Evolutionary conservation across 1,140 invertebrate genomes (phyloP).

Genomic region (Drosophila sp.): DNA sequence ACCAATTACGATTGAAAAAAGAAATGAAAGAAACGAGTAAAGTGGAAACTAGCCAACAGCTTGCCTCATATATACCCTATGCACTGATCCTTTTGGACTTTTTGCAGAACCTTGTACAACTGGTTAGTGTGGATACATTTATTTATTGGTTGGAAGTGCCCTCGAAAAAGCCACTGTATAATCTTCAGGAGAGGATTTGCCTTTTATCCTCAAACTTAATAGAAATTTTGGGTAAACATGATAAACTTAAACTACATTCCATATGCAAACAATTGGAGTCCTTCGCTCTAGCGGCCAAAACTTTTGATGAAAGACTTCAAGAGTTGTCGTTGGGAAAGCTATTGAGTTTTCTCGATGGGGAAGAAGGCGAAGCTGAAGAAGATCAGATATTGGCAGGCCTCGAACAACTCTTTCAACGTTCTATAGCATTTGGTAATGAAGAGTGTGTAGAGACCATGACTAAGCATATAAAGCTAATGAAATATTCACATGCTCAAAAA

Average conservation of each 20-base stretch:
- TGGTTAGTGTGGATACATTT: constrained; percentile 57
- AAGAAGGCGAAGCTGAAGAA: background rate
- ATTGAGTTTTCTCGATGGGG: constrained; percentile 54
- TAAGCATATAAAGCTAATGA: constrained; percentile 43
- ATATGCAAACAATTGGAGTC: constrained; percentile 37
- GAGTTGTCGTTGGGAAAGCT: constrained; percentile 54
- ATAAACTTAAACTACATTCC: constrained; percentile 14
- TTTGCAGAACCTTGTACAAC: constrained; percentile 58
- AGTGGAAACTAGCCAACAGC: background rate
- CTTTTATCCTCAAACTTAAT: constrained; percentile 21
- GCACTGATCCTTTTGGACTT: constrained; percentile 46
- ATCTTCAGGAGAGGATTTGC: constrained; percentile 52
- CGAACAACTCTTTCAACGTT: constrained; percentile 41
- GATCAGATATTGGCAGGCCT: constrained; percentile 34
- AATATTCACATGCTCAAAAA: background rate
- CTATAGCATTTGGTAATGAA: constrained; percentile 54
- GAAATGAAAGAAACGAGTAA: background rate
- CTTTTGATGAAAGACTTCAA: constrained; percentile 44
- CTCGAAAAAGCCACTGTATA: constrained; percentile 29
- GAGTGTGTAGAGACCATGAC: constrained; percentile 66
- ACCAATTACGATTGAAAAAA: constrained; percentile 3
- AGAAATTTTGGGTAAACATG: constrained; percentile 19
- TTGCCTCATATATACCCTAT: background rate
- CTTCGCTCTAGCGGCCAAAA: constrained; percentile 50
- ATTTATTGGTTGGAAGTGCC: constrained; percentile 67